Evolutionary conservation across 2,797 vertebrate genomes (phyloP).

Genomic region (Channa striata): DNA sequence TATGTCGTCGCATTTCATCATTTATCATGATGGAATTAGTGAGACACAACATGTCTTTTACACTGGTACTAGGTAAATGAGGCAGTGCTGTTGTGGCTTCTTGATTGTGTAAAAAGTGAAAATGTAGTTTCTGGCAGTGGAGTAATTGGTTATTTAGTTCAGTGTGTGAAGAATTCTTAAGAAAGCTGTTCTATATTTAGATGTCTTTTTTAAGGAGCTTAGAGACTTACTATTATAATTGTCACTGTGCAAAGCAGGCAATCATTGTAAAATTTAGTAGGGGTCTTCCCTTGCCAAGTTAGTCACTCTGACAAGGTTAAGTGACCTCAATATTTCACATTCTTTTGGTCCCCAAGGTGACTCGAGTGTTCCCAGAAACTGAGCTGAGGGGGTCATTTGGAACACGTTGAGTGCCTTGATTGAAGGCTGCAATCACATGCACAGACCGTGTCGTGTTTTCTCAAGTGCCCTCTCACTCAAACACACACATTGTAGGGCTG

Average conservation of each 20-base stretch:
- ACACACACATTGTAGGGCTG: constrained; percentile 46
- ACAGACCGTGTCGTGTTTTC: constrained; percentile 59
- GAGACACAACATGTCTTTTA: constrained; percentile 3
- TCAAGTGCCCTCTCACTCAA: constrained; percentile 68
- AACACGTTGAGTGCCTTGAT: constrained; percentile 61
- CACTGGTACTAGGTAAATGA: background rate
- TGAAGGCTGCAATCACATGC: constrained; percentile 70
- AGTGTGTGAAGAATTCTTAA: constrained; percentile 26
- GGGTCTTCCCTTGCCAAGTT: constrained; percentile 48
- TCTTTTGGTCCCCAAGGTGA: constrained; percentile 71
- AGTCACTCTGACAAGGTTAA: constrained; percentile 60
- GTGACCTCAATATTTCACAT: constrained; percentile 73
- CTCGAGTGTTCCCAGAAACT: constrained; percentile 49
- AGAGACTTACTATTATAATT: constrained; percentile 26
- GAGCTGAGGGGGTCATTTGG: constrained; percentile 61
- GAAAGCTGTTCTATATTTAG: constrained; percentile 41
- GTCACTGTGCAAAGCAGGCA: constrained; percentile 48
- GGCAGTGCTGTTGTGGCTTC: background rate
- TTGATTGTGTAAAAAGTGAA: background rate
- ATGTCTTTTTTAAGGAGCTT: constrained; percentile 15
- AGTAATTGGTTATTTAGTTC: constrained; percentile 37
- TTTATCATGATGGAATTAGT: background rate
- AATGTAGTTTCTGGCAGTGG: background rate
- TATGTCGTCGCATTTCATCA: constrained; percentile 2
- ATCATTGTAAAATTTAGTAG: constrained; percentile 45